A percentile compares a stretch with the other conserved stretches of the same genome.
phyloP scores from a whole-genome alignment of 2,888 invertebrate genomes.

The Neoaliturus tenellus region DNA sequence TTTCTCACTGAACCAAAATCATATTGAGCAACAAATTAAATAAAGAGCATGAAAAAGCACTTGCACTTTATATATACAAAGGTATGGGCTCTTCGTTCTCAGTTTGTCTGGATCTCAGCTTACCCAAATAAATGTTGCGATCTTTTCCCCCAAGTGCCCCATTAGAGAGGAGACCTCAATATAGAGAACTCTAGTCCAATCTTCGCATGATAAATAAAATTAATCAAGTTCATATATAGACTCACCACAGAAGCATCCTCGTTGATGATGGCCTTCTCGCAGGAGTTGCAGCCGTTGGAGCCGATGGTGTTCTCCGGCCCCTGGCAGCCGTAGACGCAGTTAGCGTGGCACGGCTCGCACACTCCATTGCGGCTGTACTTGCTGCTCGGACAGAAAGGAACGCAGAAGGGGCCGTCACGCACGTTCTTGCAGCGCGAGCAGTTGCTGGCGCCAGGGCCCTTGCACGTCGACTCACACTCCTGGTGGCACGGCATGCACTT shows the following conservation, averaged over 20 bases:
- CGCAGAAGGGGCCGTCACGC: conserved; percentile 92
- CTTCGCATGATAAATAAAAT: too few relatives aligned
- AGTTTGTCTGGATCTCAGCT: too few relatives aligned
- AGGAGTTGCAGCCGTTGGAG: conserved; percentile 90
- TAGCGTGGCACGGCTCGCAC: conserved; percentile 88
- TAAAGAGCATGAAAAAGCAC: too few relatives aligned
- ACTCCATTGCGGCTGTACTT: conserved; percentile 86
- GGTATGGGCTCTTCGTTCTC: too few relatives aligned
- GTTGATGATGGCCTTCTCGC: conserved; percentile 92
- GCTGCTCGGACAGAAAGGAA: conserved; percentile 87
- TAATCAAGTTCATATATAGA: too few relatives aligned
- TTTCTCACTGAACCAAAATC: too few relatives aligned
- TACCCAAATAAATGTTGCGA: too few relatives aligned
- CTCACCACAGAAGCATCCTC: conserved; percentile 78
- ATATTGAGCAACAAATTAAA: too few relatives aligned
- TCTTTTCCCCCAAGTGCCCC: too few relatives aligned
- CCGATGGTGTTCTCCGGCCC: conserved; percentile 92
- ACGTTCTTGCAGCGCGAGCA: conserved; percentile 92
- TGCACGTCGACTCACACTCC: conserved; percentile 91
- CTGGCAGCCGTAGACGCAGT: conserved; percentile 93
- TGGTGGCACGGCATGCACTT: conserved; percentile 91
- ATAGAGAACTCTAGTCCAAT: too few relatives aligned
- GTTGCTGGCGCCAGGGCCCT: conserved; percentile 90
- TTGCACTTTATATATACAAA: too few relatives aligned
- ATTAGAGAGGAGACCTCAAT: too few relatives aligned